These are phyloP conservation scores for Chloromyia formosa DNA, from an alignment of 2,888 invertebrate species.

Conservation along the genomic window DNA sequence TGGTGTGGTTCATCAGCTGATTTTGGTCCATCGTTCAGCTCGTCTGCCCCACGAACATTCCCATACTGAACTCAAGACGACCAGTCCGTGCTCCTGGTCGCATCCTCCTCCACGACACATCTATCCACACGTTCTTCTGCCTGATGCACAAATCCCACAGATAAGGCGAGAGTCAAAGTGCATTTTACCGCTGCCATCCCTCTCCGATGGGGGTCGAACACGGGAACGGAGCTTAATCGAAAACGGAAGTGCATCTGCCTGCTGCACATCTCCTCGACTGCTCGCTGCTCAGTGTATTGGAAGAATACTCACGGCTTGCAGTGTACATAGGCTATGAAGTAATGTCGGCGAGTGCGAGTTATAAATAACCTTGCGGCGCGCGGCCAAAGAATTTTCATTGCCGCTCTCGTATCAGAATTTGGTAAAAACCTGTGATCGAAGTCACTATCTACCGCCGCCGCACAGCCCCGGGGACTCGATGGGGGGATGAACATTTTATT, in stretches of 20 bases:
- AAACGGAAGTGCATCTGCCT: background rate
- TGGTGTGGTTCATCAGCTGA: no score
- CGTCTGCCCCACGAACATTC: no score
- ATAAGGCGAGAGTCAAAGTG: background rate
- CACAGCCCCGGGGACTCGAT: no score
- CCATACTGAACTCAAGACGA: no score
- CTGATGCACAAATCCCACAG: no score
- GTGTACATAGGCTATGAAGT: background rate
- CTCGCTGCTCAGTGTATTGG: background rate
- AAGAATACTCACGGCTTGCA: background rate
- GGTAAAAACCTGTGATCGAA: no score
- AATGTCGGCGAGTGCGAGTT: conserved; percentile 13
- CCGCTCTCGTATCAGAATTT: no score
- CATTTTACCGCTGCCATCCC: background rate
- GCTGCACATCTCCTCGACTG: background rate
- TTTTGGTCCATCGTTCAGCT: no score
- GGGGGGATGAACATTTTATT: conserved; percentile 13
- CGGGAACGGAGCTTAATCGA: background rate
- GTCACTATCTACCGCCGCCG: background rate
- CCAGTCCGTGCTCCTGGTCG: no score
- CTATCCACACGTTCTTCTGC: no score
- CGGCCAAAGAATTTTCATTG: conserved; percentile 3
- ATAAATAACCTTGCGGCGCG: conserved; percentile 14
- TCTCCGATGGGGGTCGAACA: background rate
- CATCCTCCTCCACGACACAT: no score